Base-by-base conservation (phyloP, 2,797 vertebrate genomes). In the Phrynocephalus guinanensis region DNA sequence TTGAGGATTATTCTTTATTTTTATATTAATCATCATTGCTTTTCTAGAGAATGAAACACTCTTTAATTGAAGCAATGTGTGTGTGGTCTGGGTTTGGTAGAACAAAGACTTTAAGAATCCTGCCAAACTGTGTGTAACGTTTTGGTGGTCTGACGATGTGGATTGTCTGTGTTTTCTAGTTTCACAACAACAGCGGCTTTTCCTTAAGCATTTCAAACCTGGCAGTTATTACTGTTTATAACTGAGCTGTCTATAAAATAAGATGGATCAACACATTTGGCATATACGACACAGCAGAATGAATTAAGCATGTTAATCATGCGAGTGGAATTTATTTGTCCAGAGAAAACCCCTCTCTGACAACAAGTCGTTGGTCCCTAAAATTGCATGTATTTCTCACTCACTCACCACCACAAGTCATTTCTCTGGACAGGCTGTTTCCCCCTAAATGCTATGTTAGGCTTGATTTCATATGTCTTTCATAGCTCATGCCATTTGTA, bases 31-130 rank as follows among this genome's bases (percentile, higher is more conserved):
- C 52, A 86, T 82, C 73, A 26, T 86, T 94, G 89, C 91, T 83
- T 87, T 92, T 91, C 81, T 93, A 89, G 92, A 82, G 92, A 93
- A 93, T 93, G 44, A 93, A 94, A 93, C 95, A 93, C 92, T 91
- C 91, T 94, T 87, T 92, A 93, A 93, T 94, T 92, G 81, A 89
- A 78, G 8, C 91, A 94, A 66, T 95, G 79, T 93, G 93, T 94
- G 95, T 97, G 96, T 96, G 96, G 96, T 97, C 96, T 96, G 24
- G 90, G 91, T 91, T 96, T 93, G 85, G 90, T 88, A 91, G 33
- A 95, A 91, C 91, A 95, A 90, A 96, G 91, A 90, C 89, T 95
- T 90, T n/a, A 73, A 96, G 90, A 93, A 84, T 87, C 86, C 90
- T 96, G 96, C 96, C 96, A 97, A 96, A 88, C 93, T 95, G 92